Percentiles rank a stretch among this genome's conserved stretches.
phyloP scores from a whole-genome alignment of 2,113 vertebrate genomes.

The Oophaga pumilio region DNA sequence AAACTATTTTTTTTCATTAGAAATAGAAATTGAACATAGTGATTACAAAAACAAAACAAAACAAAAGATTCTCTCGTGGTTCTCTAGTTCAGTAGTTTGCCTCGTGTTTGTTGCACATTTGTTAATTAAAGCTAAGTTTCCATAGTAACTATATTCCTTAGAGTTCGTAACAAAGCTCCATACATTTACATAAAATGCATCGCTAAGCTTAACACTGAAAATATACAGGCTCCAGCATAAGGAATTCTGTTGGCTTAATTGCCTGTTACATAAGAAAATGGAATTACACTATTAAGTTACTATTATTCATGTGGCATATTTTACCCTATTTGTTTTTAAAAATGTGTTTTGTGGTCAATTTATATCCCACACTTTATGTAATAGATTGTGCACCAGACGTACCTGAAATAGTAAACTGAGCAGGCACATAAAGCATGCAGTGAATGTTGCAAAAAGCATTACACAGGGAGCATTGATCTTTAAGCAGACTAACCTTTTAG shows the following conservation, averaged over 20 bases:
- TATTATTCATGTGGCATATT: not conserved
- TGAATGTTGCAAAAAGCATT: not conserved
- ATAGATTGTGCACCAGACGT: not conserved
- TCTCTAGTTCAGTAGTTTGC: not conserved
- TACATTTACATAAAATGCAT: conserved; percentile 24
- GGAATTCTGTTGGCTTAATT: not conserved
- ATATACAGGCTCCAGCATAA: not conserved
- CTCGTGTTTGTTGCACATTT: not conserved
- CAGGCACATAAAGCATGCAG: not conserved
- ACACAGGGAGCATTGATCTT: not conserved
- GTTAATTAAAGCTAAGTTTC: conserved; percentile 44
- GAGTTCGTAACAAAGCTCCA: conserved; percentile 13
- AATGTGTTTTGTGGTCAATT: not conserved
- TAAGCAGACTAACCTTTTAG: too few species aligned
- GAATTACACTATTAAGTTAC: not conserved
- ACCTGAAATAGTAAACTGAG: not conserved
- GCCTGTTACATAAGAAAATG: conserved; percentile 1
- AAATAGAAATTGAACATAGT: not conserved
- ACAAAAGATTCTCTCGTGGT: not conserved
- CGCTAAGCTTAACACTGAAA: conserved; percentile 12
- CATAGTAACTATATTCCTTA: conserved; percentile 41
- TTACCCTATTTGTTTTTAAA: not conserved
- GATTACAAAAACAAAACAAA: not conserved
- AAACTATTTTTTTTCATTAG: not conserved
- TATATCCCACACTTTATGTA: not conserved